A percentile compares a stretch with the other conserved stretches of the same genome.
Evolutionary conservation across 2,797 vertebrate species (phyloP).

Genomic region (Leptodactylus fallax): DNA sequence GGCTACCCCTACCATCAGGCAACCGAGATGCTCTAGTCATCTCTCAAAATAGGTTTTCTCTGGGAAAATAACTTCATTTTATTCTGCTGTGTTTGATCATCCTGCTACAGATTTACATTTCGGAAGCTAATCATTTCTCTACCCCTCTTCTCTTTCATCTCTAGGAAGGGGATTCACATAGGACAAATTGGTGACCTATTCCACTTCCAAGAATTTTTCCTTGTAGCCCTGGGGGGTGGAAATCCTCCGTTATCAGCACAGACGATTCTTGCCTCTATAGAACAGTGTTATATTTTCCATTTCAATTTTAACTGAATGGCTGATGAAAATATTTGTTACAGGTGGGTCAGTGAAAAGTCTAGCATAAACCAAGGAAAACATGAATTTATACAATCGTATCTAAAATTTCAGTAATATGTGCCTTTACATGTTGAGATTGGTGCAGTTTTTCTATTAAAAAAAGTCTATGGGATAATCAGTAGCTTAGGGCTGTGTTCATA

Average conservation of each 20-base stretch:
- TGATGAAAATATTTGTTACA: constrained; percentile 19
- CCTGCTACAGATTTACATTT: constrained; percentile 23
- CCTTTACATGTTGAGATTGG: background rate
- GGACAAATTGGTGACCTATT: constrained; percentile 28
- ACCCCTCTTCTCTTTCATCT: constrained; percentile 33
- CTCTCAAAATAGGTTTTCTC: constrained; percentile 36
- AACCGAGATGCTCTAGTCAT: constrained; percentile 2
- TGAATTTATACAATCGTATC: constrained; percentile 5
- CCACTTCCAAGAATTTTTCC: constrained; percentile 15
- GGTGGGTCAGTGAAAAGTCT: constrained; percentile 5
- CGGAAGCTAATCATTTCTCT: constrained; percentile 20
- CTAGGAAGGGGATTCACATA: background rate
- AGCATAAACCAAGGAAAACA: background rate
- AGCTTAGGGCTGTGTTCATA: background rate
- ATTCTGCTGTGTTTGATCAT: constrained; percentile 9
- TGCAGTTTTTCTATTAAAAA: constrained; percentile 11
- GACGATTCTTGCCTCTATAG: background rate
- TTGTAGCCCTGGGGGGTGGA: constrained; percentile 24
- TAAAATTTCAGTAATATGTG: background rate
- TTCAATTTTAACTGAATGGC: constrained; percentile 11
- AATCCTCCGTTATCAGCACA: constrained; percentile 20
- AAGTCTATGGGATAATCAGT: background rate
- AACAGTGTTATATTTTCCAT: constrained; percentile 13
- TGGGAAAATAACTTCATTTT: constrained; percentile 31
- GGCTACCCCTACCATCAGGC: background rate